Conservation (phyloP, 2,113 vertebrate species). For the Petrocephalus microphthalmus region DNA sequence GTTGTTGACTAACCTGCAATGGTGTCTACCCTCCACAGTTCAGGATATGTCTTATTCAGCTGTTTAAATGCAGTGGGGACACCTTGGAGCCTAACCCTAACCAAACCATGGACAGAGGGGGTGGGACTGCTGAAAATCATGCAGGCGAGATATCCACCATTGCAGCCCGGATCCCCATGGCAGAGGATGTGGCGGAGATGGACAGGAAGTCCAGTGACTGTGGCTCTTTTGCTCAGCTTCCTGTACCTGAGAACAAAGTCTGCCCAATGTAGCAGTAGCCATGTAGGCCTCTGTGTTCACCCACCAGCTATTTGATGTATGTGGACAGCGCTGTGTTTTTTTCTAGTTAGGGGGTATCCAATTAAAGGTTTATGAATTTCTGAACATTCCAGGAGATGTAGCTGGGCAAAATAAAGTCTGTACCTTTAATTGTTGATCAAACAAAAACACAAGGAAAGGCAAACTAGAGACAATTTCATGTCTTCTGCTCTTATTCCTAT, state of each 20-base stretch:
- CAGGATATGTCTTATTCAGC: constrained; percentile 71
- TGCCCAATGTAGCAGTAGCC: constrained; percentile 50
- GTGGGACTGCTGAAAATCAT: constrained; percentile 50
- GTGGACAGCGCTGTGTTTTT: neutral
- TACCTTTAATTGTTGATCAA: neutral
- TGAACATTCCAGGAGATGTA: too few relatives aligned
- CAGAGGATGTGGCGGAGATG: constrained; percentile 36
- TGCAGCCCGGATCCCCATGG: constrained; percentile 46
- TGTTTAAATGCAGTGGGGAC: constrained; percentile 55
- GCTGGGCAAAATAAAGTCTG: neutral
- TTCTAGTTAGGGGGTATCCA: neutral
- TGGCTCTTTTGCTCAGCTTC: constrained; percentile 47
- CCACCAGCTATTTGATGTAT: too few relatives aligned
- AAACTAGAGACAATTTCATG: too few relatives aligned
- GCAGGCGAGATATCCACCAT: constrained; percentile 63
- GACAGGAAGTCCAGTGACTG: constrained; percentile 53
- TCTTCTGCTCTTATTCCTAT: neutral
- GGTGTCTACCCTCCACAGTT: constrained; percentile 59
- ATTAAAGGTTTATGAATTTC: neutral
- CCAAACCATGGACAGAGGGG: constrained; percentile 52
- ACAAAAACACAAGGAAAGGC: neutral
- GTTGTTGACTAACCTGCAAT: neutral
- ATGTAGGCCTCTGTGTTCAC: neutral
- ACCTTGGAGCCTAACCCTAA: constrained; percentile 51
- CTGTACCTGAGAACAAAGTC: constrained; percentile 67